phyloP scores from a whole-genome alignment of 2,797 vertebrate species.

The Lepidocolaptes lacrymiger region DNA sequence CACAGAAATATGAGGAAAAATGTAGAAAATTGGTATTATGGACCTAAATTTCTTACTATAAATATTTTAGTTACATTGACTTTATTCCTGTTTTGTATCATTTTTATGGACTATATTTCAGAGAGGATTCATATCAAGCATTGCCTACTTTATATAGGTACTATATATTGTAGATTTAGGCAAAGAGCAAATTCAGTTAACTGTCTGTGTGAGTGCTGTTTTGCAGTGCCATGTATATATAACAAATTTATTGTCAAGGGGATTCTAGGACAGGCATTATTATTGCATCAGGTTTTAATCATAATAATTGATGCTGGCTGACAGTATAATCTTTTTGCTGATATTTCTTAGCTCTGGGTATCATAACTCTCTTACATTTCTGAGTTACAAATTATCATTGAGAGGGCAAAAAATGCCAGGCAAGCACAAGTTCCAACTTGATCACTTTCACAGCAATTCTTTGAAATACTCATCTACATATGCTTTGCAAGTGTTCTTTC shows the following conservation, averaged over 20 bases:
- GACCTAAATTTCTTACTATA: neutral
- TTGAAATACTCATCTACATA: neutral
- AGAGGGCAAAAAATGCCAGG: neutral
- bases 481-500: neutral
- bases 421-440: neutral
- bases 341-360: neutral
- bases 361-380: neutral
- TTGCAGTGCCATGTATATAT: neutral
- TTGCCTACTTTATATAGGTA: neutral
- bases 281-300: slow-evolving; percentile 5
- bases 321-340: neutral
- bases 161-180: neutral
- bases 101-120: slow-evolving; percentile 21
- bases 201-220: neutral
- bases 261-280: neutral
- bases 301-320: neutral
- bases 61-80: neutral
- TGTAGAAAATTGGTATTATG: neutral
- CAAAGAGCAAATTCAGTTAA: slow-evolving; percentile 5
- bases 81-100: neutral
- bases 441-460: neutral
- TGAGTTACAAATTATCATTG: neutral
- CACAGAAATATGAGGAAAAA: neutral
- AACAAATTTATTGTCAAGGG: neutral
- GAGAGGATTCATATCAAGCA: neutral